Evolutionary conservation across 2,797 vertebrate species (phyloP).

Genomic region (Melanotaenia boesemani): DNA sequence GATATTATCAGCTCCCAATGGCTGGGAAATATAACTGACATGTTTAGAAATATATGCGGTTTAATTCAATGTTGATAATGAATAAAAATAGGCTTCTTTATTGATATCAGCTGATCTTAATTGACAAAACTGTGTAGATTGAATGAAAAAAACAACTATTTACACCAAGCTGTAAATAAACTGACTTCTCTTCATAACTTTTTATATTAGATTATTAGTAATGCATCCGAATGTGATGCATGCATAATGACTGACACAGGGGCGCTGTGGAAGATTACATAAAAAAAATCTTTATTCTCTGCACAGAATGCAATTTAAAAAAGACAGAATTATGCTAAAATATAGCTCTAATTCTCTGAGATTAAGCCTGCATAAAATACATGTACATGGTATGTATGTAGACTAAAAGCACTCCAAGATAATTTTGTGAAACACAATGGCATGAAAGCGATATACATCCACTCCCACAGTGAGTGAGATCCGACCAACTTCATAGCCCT

Average conservation of each 20-base stretch:
- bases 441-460: too few species aligned
- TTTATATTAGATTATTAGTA: not conserved
- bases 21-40: not conserved
- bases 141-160: not conserved
- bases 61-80: not conserved
- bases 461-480: too few species aligned
- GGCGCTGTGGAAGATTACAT: not conserved
- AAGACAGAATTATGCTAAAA: not conserved
- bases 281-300: too few species aligned
- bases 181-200: not conserved
- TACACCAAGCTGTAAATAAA: not conserved
- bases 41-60: not conserved
- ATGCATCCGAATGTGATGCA: not conserved
- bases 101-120: not conserved
- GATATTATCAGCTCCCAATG: not conserved
- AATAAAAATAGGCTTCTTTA: not conserved
- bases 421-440: too few species aligned
- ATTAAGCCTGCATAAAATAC: too few species aligned
- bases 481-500: not conserved
- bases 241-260: not conserved
- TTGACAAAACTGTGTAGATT: not conserved
- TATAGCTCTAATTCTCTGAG: too few species aligned
- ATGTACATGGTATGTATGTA: not conserved
- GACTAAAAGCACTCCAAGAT: too few species aligned
- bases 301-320: too few species aligned